phyloP scores from a whole-genome alignment of 1,140 invertebrate genomes.

The Cotesia chilonis region DNA sequence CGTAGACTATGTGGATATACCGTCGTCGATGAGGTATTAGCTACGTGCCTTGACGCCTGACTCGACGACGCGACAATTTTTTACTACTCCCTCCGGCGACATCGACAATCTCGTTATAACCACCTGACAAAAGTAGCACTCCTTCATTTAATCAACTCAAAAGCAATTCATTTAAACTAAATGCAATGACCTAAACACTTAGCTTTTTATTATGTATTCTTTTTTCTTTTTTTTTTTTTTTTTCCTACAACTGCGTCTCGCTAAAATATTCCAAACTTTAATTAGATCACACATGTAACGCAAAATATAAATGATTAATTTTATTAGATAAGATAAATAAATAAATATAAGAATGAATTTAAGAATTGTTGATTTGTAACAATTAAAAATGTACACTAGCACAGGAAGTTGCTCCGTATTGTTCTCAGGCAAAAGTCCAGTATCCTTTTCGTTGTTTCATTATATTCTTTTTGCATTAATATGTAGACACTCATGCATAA shows the following conservation, averaged over 20 bases:
- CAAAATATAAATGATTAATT: too few species aligned
- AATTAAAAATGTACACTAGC: neutral
- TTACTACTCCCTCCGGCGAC: slow-evolving; percentile 23
- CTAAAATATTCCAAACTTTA: too few species aligned
- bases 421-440: slow-evolving; percentile 6
- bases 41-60: slow-evolving; percentile 37
- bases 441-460: slow-evolving; percentile 5
- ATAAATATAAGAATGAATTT: too few species aligned
- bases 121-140: slow-evolving; percentile 18
- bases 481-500: too few species aligned
- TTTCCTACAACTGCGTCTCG: too few species aligned
- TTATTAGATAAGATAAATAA: too few species aligned
- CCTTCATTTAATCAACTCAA: slow-evolving; percentile 4
- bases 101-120: slow-evolving; percentile 35
- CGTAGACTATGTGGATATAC: neutral
- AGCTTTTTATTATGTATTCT: too few species aligned
- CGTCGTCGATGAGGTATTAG: slow-evolving; percentile 10
- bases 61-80: slow-evolving; percentile 38
- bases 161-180: too few species aligned
- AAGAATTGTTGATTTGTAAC: neutral
- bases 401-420: slow-evolving; percentile 6
- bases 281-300: too few species aligned
- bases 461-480: too few species aligned
- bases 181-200: too few species aligned
- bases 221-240: too few species aligned